Percentiles rank a stretch among this genome's conserved stretches.
phyloP scores from a whole-genome alignment of 2,888 invertebrate genomes.

The Tipula confusa region DNA sequence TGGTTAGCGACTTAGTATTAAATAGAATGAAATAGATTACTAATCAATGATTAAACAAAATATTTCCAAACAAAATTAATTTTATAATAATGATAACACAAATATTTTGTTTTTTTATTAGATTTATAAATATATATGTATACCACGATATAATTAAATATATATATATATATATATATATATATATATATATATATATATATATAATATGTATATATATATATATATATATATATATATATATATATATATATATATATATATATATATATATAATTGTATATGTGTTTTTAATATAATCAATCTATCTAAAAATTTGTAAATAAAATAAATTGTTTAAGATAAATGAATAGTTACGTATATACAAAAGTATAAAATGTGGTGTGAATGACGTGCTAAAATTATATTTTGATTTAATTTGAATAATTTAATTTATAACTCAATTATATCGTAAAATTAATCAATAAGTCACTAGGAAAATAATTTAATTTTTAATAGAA shows the following conservation, averaged over 20 bases:
- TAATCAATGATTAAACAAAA: neutral
- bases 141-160: neutral
- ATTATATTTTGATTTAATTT: neutral
- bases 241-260: neutral
- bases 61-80: neutral
- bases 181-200: neutral
- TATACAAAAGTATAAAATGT: neutral
- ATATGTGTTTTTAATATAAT: neutral
- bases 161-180: neutral
- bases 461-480: neutral
- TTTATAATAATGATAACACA: neutral
- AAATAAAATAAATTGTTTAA: neutral
- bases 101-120: neutral
- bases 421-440: neutral
- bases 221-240: neutral
- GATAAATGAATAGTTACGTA: neutral
- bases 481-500: neutral
- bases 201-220: neutral
- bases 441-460: neutral
- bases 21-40: slow-evolving; percentile 79
- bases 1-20: slow-evolving; percentile 78
- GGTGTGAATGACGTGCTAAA: neutral
- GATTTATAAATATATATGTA: slow-evolving; percentile 27
- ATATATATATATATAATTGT: too few species aligned
- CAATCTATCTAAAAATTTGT: neutral